phyloP scores from a whole-genome alignment of 53 echinoderm and acorn worm genomes.

The Echinometra lucunter region DNA sequence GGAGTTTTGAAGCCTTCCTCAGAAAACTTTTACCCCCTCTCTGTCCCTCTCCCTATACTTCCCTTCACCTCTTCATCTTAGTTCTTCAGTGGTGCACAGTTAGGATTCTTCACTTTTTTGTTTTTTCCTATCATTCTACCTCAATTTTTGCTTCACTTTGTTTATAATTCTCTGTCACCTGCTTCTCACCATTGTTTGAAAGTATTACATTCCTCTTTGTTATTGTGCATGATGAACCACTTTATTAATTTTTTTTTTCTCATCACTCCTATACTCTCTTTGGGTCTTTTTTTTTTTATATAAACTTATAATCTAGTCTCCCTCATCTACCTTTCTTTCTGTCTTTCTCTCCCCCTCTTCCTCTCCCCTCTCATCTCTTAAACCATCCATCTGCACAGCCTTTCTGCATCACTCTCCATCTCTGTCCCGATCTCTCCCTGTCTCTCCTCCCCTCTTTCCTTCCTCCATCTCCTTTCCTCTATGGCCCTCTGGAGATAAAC shows the following conservation, averaged over 20 bases:
- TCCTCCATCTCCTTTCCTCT: not conserved
- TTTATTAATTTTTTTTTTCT: no score
- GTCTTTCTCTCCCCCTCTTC: not conserved
- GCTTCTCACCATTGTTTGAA: not conserved
- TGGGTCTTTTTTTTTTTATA: not conserved
- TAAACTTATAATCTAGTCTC: not conserved
- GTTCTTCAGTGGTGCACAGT: not conserved
- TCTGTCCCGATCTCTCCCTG: not conserved
- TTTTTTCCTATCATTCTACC: not conserved
- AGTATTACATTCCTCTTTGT: not conserved
- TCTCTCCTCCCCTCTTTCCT: not conserved
- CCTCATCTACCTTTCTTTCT: not conserved
- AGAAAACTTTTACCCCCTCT: not conserved
- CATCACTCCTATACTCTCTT: not conserved
- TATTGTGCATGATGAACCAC: no score
- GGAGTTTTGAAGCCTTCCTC: conserved; percentile 38
- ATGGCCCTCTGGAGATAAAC: conserved; percentile 26
- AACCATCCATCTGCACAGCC: not conserved
- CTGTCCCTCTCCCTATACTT: not conserved
- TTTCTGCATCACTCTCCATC: not conserved
- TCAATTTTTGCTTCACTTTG: not conserved
- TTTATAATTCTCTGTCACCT: not conserved
- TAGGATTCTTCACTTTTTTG: no score
- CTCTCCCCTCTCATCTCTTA: not conserved
- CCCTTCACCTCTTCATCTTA: not conserved